A percentile compares a stretch with the other conserved stretches of the same genome.
phyloP scores from a whole-genome alignment of 2,113 vertebrate genomes.

The Casuarius casuarius region DNA sequence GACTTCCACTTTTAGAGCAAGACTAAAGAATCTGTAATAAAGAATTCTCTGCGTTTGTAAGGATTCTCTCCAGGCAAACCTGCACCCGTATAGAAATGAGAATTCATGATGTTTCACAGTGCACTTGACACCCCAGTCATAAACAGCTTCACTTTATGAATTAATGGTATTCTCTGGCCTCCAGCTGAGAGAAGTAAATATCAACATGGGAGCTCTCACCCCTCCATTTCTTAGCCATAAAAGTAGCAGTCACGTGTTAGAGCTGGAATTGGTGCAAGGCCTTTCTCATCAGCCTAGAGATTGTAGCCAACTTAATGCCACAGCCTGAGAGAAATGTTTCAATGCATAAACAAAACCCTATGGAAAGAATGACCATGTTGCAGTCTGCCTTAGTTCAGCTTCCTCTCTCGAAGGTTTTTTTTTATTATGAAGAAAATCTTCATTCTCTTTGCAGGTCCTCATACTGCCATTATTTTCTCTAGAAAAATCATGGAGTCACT shows the following conservation, averaged over 20 bases:
- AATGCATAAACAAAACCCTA: constrained; percentile 29
- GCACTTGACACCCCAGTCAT: neutral
- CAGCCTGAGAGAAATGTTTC: neutral
- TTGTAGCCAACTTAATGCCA: neutral
- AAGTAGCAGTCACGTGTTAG: neutral
- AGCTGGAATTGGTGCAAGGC: neutral
- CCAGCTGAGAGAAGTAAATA: neutral
- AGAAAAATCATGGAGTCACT: neutral
- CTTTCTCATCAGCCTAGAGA: constrained; percentile 26
- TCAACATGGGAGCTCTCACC: neutral
- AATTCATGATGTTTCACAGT: neutral
- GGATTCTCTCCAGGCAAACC: neutral
- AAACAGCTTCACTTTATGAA: neutral
- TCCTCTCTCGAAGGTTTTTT: neutral
- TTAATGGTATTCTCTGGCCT: neutral
- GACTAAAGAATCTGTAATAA: neutral
- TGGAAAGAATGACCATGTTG: neutral
- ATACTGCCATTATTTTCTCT: neutral
- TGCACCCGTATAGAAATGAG: neutral
- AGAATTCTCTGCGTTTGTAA: neutral
- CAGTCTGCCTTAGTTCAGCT: neutral
- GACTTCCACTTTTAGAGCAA: neutral
- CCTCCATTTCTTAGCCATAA: neutral
- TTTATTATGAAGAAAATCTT: neutral
- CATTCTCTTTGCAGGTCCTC: neutral